phyloP scores from a whole-genome alignment of 2,113 vertebrate species.

The Carlito syrichta region DNA sequence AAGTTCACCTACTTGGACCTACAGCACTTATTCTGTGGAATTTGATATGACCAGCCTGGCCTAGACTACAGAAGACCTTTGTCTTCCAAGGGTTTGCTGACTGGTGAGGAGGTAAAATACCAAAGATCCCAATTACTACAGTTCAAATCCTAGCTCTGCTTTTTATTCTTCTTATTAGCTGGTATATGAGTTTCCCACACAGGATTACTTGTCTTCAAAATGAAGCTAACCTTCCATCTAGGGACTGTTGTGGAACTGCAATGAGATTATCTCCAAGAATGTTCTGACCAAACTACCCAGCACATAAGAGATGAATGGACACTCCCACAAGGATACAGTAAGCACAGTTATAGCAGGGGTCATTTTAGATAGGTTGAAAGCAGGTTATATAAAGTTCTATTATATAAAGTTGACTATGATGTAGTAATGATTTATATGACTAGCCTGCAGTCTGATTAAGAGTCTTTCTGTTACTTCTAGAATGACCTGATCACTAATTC shows the following conservation, averaged over 20 bases:
- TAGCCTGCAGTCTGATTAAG: neutral
- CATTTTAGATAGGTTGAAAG: neutral
- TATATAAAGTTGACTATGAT: neutral
- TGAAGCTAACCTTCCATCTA: neutral
- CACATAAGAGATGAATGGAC: too few species aligned
- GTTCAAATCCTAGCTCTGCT: neutral
- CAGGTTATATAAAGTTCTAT: neutral
- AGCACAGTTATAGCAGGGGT: neutral
- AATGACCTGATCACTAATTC: neutral
- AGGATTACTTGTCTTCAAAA: neutral
- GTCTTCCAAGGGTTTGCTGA: neutral
- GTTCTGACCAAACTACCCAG: neutral
- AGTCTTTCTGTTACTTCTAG: neutral
- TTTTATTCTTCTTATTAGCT: neutral
- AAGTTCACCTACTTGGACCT: neutral
- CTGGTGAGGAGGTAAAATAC: neutral
- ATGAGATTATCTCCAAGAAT: neutral
- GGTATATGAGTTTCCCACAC: neutral
- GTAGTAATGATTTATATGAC: neutral
- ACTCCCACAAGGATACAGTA: neutral
- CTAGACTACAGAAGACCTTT: neutral
- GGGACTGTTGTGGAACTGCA: neutral
- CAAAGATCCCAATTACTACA: neutral
- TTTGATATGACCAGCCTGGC: neutral
- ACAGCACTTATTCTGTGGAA: fast-evolving